phyloP scores from a whole-genome alignment of 2,113 vertebrate species.

The Daphoenositta chrysoptera region DNA sequence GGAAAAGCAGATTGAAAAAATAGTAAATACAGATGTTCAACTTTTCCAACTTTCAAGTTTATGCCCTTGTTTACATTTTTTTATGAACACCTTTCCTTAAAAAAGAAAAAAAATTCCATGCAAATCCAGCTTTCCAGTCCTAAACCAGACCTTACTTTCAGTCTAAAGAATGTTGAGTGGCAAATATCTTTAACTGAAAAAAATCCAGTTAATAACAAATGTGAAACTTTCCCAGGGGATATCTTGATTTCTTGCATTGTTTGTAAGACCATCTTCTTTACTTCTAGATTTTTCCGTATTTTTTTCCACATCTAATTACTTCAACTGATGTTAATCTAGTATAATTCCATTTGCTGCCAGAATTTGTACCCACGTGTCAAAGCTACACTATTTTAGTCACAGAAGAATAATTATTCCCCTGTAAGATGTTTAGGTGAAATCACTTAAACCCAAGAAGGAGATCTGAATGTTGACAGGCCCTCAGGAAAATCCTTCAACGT shows the following conservation, averaged over 20 bases:
- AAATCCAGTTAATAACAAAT: rapidly evolving
- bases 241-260: not conserved
- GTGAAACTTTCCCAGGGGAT: not conserved
- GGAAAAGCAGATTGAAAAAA: not conserved
- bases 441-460: not conserved
- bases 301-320: not conserved
- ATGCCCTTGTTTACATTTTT: not conserved
- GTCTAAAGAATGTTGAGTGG: not conserved
- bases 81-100: not conserved
- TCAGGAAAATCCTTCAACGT: not conserved
- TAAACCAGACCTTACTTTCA: not conserved
- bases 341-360: not conserved
- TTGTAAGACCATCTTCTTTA: not conserved
- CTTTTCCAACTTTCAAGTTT: not conserved
- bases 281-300: not conserved
- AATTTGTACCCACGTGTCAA: not conserved
- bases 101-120: not conserved
- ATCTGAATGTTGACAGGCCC: not conserved
- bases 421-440: not conserved
- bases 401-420: not conserved
- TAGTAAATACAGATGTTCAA: not conserved
- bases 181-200: not conserved
- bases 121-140: not conserved
- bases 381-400: not conserved
- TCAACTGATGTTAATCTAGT: not conserved